Evolutionary conservation across 2,888 invertebrate genomes (phyloP).

Genomic region (Spodoptera littoralis): DNA sequence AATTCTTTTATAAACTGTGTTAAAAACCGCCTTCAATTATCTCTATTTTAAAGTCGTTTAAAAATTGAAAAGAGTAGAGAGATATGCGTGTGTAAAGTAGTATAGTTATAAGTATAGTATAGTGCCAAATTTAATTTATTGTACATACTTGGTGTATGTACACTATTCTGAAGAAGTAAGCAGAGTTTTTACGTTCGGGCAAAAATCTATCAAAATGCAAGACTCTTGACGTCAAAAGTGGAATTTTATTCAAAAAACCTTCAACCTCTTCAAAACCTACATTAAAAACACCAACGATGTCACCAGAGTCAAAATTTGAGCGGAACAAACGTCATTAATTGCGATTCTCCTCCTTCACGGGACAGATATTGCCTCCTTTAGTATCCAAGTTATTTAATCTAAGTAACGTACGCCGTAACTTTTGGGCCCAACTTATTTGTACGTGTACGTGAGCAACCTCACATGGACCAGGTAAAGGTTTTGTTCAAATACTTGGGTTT

Average conservation of each 20-base stretch:
- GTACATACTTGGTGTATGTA: too few species aligned
- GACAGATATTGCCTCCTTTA: conserved; percentile 61
- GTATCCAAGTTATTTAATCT: conserved; percentile 63
- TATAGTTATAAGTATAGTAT: too few species aligned
- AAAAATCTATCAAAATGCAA: too few species aligned
- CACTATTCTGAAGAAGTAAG: too few species aligned
- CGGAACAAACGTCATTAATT: conserved; percentile 59
- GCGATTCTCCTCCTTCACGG: conserved; percentile 42
- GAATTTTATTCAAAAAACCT: neutral
- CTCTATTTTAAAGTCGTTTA: too few species aligned
- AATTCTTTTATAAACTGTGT: too few species aligned
- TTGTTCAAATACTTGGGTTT: conserved; percentile 34
- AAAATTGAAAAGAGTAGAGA: too few species aligned
- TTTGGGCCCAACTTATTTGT: conserved; percentile 58
- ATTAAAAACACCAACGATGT: conserved; percentile 26
- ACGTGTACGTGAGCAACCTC: conserved; percentile 53
- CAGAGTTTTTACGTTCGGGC: too few species aligned
- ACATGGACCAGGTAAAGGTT: conserved; percentile 40
- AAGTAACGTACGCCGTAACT: conserved; percentile 59
- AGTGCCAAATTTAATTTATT: too few species aligned
- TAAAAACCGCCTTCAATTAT: too few species aligned
- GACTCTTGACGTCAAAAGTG: too few species aligned
- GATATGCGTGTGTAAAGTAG: too few species aligned
- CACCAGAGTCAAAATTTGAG: conserved; percentile 50
- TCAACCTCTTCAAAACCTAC: neutral